Percentiles rank a stretch among this genome's conserved stretches.
These are phyloP conservation scores for Diplosoma virens DNA, from an alignment of 23 tunicate genomes.

Conservation along the genomic window DNA sequence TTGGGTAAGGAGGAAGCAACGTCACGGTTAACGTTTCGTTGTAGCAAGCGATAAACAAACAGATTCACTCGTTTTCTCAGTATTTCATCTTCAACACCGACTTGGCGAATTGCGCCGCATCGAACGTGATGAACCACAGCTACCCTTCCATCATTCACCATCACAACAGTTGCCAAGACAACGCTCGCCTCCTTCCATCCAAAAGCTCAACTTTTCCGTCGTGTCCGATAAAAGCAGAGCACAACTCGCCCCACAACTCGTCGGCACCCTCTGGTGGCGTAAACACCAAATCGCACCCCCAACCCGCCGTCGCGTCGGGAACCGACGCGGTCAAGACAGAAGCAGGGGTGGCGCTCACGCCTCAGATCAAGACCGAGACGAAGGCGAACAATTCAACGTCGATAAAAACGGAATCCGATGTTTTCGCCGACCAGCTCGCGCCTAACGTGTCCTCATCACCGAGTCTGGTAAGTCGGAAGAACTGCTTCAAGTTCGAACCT, in stretches of 20 bases:
- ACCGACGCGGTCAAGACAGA: conserved; percentile 11
- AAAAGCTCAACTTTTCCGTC: not conserved
- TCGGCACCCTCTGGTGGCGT: not conserved
- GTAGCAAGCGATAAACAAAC: too few species aligned
- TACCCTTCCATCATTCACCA: conserved; percentile 48
- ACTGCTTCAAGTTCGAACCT: too few species aligned
- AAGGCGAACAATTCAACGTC: not conserved
- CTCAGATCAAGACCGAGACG: not conserved
- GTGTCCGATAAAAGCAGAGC: not conserved
- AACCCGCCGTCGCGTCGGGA: not conserved
- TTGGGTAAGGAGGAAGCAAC: too few species aligned
- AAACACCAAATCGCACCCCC: not conserved
- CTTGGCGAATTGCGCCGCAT: conserved; percentile 66
- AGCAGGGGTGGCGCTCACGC: not conserved
- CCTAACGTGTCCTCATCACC: not conserved
- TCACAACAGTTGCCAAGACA: conserved; percentile 62
- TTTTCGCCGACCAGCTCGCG: too few species aligned
- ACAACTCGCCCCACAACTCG: not conserved
- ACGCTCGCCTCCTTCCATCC: conserved; percentile 61
- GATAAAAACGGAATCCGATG: not conserved
- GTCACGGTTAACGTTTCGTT: too few species aligned
- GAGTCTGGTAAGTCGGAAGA: too few species aligned
- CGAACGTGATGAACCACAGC: conserved; percentile 18
- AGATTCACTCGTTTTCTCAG: too few species aligned
- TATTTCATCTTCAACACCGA: conserved; percentile 76